Conservation (phyloP, 2,888 invertebrate species). For the Rhingia rostrata region DNA sequence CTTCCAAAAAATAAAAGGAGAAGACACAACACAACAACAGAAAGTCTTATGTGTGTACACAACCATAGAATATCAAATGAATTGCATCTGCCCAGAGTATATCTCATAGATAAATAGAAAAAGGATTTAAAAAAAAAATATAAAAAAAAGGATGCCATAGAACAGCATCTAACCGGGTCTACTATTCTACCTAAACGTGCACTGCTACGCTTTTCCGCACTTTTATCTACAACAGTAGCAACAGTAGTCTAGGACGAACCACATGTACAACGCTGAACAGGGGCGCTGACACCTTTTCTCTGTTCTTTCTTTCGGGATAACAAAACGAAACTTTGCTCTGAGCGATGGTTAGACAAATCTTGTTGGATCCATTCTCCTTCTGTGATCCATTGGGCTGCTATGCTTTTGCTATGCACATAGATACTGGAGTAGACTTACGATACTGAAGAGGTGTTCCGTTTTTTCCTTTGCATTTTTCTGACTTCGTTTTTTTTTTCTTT, state of each 20-base stretch:
- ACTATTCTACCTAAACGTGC: slow-evolving; percentile 59
- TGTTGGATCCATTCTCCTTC: slow-evolving; percentile 45
- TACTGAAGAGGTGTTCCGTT: slow-evolving; percentile 20
- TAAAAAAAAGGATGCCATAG: slow-evolving; percentile 45
- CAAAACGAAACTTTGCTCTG: slow-evolving; percentile 52
- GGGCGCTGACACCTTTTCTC: slow-evolving; percentile 66
- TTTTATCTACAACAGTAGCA: slow-evolving; percentile 44
- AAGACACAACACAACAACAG: slow-evolving; percentile 20
- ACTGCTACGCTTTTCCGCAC: slow-evolving; percentile 55
- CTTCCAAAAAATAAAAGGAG: slow-evolving; percentile 40
- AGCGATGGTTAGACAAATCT: slow-evolving; percentile 56
- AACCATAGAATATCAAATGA: slow-evolving; percentile 70
- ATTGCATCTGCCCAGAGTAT: slow-evolving; percentile 65
- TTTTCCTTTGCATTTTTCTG: slow-evolving; percentile 2
- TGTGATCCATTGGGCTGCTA: slow-evolving; percentile 40
- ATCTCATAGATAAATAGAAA: slow-evolving; percentile 55
- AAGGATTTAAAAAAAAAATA: slow-evolving; percentile 8
- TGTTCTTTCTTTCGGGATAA: slow-evolving; percentile 51
- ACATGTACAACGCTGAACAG: slow-evolving; percentile 9
- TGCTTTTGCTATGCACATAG: slow-evolving; percentile 3
- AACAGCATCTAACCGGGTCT: slow-evolving; percentile 49
- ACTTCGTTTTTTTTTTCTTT: background rate
- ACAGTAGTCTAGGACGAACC: background rate
- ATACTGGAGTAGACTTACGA: slow-evolving; percentile 15
- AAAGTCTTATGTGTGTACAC: slow-evolving; percentile 56